phyloP scores from a whole-genome alignment of 1,140 invertebrate species.

The Heliothis virescens region DNA sequence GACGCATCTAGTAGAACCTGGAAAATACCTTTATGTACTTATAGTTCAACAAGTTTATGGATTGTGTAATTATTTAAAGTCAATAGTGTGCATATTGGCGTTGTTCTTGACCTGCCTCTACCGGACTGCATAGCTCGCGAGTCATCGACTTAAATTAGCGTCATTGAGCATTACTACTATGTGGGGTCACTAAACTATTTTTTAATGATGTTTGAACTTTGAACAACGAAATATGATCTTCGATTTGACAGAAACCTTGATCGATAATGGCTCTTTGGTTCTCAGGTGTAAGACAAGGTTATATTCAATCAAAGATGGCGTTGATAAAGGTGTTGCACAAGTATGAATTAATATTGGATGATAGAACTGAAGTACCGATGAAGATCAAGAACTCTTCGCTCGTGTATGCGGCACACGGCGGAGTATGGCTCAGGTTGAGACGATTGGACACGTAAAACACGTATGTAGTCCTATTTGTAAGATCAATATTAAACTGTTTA shows the following conservation, averaged over 20 bases:
- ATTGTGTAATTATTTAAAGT: slow-evolving; percentile 15
- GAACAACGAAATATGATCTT: too few species aligned
- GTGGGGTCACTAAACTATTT: neutral
- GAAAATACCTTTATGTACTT: neutral
- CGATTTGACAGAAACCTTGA: too few species aligned
- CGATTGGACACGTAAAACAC: slow-evolving; percentile 52
- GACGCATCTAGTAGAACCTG: too few species aligned
- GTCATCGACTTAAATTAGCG: slow-evolving; percentile 10
- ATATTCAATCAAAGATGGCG: slow-evolving; percentile 85
- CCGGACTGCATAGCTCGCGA: neutral
- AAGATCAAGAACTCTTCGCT: slow-evolving; percentile 67
- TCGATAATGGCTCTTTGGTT: slow-evolving; percentile 43
- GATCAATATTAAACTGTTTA: neutral
- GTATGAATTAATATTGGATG: slow-evolving; percentile 72
- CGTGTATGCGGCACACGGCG: slow-evolving; percentile 66
- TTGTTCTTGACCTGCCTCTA: slow-evolving; percentile 29
- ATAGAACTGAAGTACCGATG: slow-evolving; percentile 74
- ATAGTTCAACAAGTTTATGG: neutral
- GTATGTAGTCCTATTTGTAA: neutral
- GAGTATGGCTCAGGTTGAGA: slow-evolving; percentile 72
- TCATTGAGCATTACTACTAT: neutral
- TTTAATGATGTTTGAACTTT: too few species aligned
- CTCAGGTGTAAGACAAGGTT: slow-evolving; percentile 78
- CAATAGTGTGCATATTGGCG: slow-evolving; percentile 7
- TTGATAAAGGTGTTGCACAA: slow-evolving; percentile 82